Base-by-base conservation (phyloP, 1,140 invertebrate species). In the Alviniconcha marisindica region DNA sequence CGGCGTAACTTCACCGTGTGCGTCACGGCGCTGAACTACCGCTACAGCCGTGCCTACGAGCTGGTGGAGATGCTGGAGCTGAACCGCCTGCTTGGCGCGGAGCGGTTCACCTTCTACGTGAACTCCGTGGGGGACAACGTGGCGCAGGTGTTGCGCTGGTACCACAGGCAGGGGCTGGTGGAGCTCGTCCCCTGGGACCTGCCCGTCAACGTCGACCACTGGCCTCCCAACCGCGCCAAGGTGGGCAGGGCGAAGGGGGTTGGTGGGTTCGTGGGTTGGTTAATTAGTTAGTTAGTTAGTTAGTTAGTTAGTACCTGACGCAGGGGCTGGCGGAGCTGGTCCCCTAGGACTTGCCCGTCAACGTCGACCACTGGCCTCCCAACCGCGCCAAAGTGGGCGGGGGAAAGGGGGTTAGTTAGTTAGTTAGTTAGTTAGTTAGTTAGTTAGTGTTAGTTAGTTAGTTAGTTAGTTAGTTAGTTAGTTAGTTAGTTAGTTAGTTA, bases 41-140 rank as follows among this genome's bases (percentile, higher is more conserved):
- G 96, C 85, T 99, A 98, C 92, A 96, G 97, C 90, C 95, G 95
- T 88, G 86, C 88, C 33, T 85, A 93, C 66, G 96, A 97, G 94
- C 94, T 99, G 83, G 94, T 98, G 82, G 97, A 99, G 94, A 98
- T 98, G 94, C 95, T 99, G 83, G 98, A 99, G 93, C 93, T 99
- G 76, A 97, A 99, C 91, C 94, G 95, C 12, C 92, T 99, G 28
- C 93, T 99, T 76, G 98, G 98, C 0, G 96, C 96, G 0, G 95
- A 95, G 40, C 97, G 97, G 91, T 97, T 99, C 91, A 97, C 97
- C 40, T 96, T 99, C 90, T 99, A 98, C 94, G 98, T 99, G 92
- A 96, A 98, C 91, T 97, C 97, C 0, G 94, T 98, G 40, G 96
- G 97, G 10, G 91, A 94, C 1, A 95, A 96, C 71, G 96, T 97